Conservation (phyloP, 1,140 invertebrate genomes). For the Bacillus rossius region DNA sequence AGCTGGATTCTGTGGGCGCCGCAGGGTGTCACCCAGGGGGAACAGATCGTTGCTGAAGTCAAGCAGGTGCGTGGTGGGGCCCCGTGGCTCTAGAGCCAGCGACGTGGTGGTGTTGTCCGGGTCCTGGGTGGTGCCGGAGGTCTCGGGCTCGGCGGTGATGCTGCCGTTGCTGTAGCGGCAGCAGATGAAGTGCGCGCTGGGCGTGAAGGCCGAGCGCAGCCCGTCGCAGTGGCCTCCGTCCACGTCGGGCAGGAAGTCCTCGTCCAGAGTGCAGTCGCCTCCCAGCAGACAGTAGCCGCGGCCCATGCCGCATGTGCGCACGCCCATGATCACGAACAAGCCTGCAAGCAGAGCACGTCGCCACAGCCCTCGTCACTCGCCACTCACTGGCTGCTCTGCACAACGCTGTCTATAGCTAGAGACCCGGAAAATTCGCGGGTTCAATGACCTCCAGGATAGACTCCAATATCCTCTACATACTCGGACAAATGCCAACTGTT, state of each 20-base stretch:
- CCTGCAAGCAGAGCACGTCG: constrained; percentile 29
- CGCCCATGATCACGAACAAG: constrained; percentile 44
- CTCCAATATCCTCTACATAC: too few relatives aligned
- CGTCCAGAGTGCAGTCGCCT: constrained; percentile 37
- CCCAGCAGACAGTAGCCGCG: constrained; percentile 44
- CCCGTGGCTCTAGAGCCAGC: too few relatives aligned
- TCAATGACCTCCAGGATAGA: too few relatives aligned
- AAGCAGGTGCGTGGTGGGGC: too few relatives aligned
- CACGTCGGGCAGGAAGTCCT: constrained; percentile 40
- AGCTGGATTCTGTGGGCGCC: background rate
- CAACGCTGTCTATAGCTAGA: too few relatives aligned
- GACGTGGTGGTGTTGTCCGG: too few relatives aligned
- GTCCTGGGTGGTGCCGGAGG: background rate
- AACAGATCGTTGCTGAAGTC: too few relatives aligned
- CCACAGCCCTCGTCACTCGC: too few relatives aligned
- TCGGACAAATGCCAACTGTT: too few relatives aligned
- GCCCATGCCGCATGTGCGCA: constrained; percentile 38
- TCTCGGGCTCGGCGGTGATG: background rate
- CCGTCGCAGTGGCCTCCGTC: constrained; percentile 40
- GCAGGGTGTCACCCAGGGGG: too few relatives aligned
- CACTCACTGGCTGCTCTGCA: too few relatives aligned
- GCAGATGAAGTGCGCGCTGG: constrained; percentile 40
- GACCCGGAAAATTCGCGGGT: too few relatives aligned
- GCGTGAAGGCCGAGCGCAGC: constrained; percentile 41
- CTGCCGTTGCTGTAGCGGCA: constrained; percentile 30